Percentiles rank a stretch among this genome's conserved stretches.
phyloP scores from a whole-genome alignment of 1,140 invertebrate genomes.

The Drosophila carrolli region DNA sequence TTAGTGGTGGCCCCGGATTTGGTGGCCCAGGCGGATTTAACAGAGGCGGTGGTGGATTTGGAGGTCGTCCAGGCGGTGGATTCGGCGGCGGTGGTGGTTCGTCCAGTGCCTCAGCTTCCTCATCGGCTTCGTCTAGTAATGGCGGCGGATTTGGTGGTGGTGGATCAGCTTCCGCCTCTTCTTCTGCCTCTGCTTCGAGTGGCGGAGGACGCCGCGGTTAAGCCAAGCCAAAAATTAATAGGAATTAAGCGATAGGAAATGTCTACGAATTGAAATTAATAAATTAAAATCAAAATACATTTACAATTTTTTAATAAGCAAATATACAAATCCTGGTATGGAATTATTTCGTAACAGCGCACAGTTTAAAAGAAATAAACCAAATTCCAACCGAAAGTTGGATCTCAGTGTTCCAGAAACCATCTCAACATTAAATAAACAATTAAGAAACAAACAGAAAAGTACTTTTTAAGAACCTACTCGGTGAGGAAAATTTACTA shows the following conservation, averaged over 20 bases:
- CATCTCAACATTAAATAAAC: no score
- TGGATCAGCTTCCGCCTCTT: constrained; percentile 27
- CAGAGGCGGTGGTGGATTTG: background rate
- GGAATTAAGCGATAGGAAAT: constrained; percentile 27
- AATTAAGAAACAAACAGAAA: no score
- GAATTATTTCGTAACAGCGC: background rate
- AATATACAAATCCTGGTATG: no score
- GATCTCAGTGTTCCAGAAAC: no score
- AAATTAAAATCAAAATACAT: constrained; percentile 9
- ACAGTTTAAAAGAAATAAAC: background rate
- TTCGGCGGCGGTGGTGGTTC: constrained; percentile 14
- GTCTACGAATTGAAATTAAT: constrained; percentile 42
- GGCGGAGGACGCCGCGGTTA: constrained; percentile 36
- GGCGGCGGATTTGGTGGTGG: constrained; percentile 39
- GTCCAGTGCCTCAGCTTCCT: constrained; percentile 17
- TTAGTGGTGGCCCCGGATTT: constrained; percentile 10
- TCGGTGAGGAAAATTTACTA: no score
- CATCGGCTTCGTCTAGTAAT: constrained; percentile 21
- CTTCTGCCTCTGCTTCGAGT: constrained; percentile 12
- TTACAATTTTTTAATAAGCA: no score
- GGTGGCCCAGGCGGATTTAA: background rate
- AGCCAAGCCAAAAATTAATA: background rate
- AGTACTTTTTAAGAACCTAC: no score
- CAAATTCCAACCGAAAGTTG: no score
- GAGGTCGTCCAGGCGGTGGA: constrained; percentile 23